Evolutionary conservation across 2,113 vertebrate species (phyloP).

Genomic region (Calidris pygmaea): DNA sequence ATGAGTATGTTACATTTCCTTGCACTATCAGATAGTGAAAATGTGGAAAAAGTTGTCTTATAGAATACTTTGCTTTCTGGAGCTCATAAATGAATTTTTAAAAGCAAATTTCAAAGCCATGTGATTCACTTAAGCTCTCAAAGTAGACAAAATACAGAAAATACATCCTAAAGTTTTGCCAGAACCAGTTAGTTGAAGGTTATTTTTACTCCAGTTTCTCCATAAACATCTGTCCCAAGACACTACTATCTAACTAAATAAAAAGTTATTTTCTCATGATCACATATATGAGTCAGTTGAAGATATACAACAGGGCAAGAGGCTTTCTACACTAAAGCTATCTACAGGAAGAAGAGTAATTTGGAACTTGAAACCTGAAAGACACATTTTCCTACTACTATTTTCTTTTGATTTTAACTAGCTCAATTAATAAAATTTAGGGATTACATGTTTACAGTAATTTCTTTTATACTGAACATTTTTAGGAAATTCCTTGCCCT

Average conservation of each 20-base stretch:
- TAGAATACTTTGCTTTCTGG: background rate
- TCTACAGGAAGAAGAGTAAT: background rate
- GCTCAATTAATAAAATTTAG: background rate
- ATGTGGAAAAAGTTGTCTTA: background rate
- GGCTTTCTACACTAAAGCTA: background rate
- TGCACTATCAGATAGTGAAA: background rate
- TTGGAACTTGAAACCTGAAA: background rate
- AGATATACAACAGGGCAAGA: background rate
- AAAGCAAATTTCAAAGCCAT: constrained; percentile 31
- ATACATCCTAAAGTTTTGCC: background rate
- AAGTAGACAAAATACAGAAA: constrained; percentile 19
- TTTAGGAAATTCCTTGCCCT: background rate
- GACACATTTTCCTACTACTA: background rate
- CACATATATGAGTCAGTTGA: background rate
- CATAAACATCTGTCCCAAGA: background rate
- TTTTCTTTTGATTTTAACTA: background rate
- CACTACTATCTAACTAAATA: background rate
- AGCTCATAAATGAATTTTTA: background rate
- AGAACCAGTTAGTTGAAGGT: background rate
- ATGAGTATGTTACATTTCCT: background rate
- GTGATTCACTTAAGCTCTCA: constrained; percentile 18
- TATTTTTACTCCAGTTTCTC: background rate
- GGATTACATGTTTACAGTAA: background rate
- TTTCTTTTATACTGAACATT: background rate
- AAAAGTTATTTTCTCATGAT: background rate